A percentile compares a stretch with the other conserved stretches of the same genome.
These are phyloP conservation scores for Argentina silus DNA, from an alignment of 2,797 vertebrate genomes.

Conservation along the genomic window DNA sequence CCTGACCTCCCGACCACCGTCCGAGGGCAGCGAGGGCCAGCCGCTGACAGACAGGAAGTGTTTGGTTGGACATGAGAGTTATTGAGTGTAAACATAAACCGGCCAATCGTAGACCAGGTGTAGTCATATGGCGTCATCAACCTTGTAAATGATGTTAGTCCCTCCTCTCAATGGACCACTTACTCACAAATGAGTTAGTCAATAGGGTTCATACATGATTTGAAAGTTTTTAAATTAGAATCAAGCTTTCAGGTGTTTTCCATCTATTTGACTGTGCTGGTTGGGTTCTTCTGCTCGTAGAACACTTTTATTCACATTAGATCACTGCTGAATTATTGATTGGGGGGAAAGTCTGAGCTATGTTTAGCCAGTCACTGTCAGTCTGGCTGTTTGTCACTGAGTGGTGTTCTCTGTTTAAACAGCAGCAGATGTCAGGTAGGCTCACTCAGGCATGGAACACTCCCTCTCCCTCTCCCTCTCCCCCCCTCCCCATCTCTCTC, in stretches of 20 bases:
- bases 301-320: conserved; percentile 61
- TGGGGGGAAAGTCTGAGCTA: conserved; percentile 62
- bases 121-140: conserved; percentile 39
- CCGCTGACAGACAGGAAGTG: conserved; percentile 37
- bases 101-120: conserved; percentile 7
- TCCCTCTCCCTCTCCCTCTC: neutral
- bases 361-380: neutral
- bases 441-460: neutral
- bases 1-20: conserved; percentile 37
- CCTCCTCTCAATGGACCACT: conserved; percentile 10
- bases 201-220: conserved; percentile 33
- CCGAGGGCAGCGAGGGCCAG: neutral
- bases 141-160: conserved; percentile 23
- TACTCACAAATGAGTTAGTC: conserved; percentile 21
- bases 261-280: conserved; percentile 44
- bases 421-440: conserved; percentile 49
- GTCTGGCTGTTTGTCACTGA: conserved; percentile 49
- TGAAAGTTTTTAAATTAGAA: too few relatives aligned
- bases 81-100: conserved; percentile 52
- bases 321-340: conserved; percentile 76
- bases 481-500: neutral
- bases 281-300: conserved; percentile 38
- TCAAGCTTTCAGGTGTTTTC: conserved; percentile 12
- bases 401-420: conserved; percentile 58
- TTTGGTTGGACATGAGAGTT: conserved; percentile 50